Evolutionary conservation across 2,888 invertebrate genomes (phyloP), one percentile per base, ranked within the genome.

Genomic region (Palloptera scutellata): DNA sequence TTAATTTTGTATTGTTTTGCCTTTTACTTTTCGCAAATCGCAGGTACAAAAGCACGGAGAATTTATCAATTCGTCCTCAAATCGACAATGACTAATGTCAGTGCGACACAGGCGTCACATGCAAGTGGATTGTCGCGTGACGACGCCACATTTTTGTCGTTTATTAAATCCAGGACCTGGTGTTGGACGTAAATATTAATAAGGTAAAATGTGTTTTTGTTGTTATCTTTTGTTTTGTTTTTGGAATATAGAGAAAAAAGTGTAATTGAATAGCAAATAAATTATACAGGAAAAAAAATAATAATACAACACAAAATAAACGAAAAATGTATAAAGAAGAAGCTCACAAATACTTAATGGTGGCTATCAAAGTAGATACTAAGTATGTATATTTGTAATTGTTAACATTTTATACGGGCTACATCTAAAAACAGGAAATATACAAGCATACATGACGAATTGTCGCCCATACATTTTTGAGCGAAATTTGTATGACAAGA

Each of bases 111-210:
- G 77, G 61, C 74, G 72, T 66, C 72, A 76, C 72, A 76, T 77
- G 68, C 79, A 81, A 75, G 79, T 79, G 62, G 83, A 84, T 75
- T 84, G 84, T 81, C 80, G 82, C 79, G 85, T 85, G 76, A 85
- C 84, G 73, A 81, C 82, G 70, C 84, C 85, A 72, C 85, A 85
- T 81, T 85, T 84, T 78, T 84, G 85, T 75, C 82, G 84, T 71
- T 76, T 83, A 71, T 78, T 85, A 60, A 85, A 85, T 81, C 85
- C 85, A 64, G 82, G 85, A 73, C 81, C 84, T 68, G 81, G 79
- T 60, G 77, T 81, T 66, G 80, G 79, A 67, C 83, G 84, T 73
- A 85, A 84, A 77, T 84, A 83, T 77, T 85, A 78, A 79, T 85
- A 59, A 62, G 61, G 66, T 66, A 61, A 61, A 15, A 54, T 65